These are phyloP conservation scores for Agapornis canus DNA, from an alignment of 2,797 vertebrate genomes.

Conservation along the genomic window DNA sequence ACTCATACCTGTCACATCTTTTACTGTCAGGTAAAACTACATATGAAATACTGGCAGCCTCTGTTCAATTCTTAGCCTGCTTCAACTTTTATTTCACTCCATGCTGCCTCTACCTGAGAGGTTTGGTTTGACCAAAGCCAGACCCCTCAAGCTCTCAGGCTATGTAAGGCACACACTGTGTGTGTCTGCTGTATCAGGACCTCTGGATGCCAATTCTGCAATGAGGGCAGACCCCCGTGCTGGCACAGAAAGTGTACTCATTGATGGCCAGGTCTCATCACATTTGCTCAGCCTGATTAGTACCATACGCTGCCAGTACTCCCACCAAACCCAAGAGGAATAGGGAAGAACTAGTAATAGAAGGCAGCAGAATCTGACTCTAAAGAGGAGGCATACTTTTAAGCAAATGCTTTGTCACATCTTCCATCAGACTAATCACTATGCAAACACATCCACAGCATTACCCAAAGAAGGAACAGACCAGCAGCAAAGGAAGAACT, in stretches of 20 bases:
- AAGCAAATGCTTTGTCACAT: background rate
- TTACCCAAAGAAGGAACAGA: background rate
- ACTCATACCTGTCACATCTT: background rate
- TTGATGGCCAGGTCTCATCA: fast-evolving
- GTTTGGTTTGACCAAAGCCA: background rate
- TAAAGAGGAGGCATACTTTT: background rate
- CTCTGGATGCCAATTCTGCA: background rate
- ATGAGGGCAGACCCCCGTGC: fast-evolving
- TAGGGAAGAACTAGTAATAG: background rate
- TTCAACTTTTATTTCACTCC: background rate
- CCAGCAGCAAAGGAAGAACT: background rate
- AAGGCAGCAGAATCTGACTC: background rate
- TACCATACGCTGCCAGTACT: background rate
- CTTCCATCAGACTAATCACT: background rate
- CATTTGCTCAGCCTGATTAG: background rate
- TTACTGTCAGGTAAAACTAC: background rate
- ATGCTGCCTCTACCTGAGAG: background rate
- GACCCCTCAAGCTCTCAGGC: background rate
- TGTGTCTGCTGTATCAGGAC: fast-evolving
- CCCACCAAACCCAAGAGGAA: background rate
- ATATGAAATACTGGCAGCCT: background rate
- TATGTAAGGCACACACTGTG: background rate
- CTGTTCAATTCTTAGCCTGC: background rate
- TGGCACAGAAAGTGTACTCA: background rate
- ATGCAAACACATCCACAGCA: background rate